Evolutionary conservation across 1,140 invertebrate species (phyloP).

Genomic region (Papilio polytes): DNA sequence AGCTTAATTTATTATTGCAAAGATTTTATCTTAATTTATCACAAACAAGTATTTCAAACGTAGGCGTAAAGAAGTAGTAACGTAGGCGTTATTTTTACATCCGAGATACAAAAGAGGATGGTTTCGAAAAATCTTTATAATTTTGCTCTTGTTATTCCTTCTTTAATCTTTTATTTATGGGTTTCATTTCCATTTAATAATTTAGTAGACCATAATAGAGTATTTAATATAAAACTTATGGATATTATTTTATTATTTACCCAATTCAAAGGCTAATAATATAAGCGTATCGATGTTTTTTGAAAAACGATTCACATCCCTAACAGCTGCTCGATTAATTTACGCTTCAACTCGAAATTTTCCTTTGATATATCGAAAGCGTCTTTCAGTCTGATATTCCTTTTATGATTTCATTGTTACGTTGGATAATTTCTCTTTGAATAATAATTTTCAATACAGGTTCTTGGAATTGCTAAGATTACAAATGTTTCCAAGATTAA

Average conservation of each 20-base stretch:
- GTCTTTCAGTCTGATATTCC: slow-evolving; percentile 10
- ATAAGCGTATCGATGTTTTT: slow-evolving; percentile 21
- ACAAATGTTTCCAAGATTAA: neutral
- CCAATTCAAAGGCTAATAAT: too few relatives aligned
- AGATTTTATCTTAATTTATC: neutral
- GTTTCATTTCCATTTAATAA: neutral
- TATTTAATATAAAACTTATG: neutral
- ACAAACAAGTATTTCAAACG: neutral
- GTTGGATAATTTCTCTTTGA: slow-evolving; percentile 13
- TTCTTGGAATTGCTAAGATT: neutral
- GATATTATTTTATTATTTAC: neutral
- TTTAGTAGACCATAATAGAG: neutral
- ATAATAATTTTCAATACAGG: neutral
- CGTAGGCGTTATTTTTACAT: too few relatives aligned
- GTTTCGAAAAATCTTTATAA: neutral
- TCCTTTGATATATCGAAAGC: slow-evolving; percentile 19
- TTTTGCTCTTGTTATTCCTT: neutral
- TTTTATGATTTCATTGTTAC: slow-evolving; percentile 23
- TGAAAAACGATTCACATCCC: neutral
- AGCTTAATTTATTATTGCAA: neutral
- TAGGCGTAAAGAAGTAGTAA: too few relatives aligned
- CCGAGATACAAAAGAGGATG: neutral
- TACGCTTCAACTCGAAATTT: slow-evolving; percentile 23
- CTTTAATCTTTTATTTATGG: neutral
- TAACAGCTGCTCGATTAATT: slow-evolving; percentile 6